Evolutionary conservation across 30 jellyfish, hydroid and myxozoan species (phyloP).

Genomic region (Turritopsis rubra): DNA sequence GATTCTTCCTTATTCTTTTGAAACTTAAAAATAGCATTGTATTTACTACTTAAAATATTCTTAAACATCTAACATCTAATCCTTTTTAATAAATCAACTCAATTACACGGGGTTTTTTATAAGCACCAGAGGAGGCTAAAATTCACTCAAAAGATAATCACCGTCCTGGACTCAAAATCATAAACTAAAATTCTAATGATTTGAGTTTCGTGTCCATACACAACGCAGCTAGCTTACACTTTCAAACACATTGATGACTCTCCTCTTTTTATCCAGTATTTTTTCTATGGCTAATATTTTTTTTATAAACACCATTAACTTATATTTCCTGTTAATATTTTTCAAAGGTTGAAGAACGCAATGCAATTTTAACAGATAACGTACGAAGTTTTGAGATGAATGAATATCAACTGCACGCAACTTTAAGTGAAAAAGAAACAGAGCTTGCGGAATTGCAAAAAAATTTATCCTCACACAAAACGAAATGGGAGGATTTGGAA

Average conservation of each 20-base stretch:
- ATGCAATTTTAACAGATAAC: not conserved
- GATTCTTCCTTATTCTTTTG: not conserved
- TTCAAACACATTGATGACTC: too few relatives aligned
- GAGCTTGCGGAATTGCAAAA: slow-evolving; percentile 44
- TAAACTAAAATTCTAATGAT: too few relatives aligned
- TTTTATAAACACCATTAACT: not conserved
- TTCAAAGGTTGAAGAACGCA: not conserved
- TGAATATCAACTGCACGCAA: slow-evolving; percentile 35
- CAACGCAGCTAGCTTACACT: too few relatives aligned
- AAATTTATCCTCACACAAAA: slow-evolving; percentile 47
- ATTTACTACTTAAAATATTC: not conserved
- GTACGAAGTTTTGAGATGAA: not conserved
- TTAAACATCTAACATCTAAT: not conserved
- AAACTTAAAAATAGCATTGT: not conserved
- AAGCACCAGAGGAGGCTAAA: too few relatives aligned
- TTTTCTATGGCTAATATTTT: too few relatives aligned
- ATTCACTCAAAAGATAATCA: too few relatives aligned
- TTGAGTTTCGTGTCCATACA: too few relatives aligned
- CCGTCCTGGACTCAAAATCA: too few relatives aligned
- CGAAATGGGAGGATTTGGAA: slow-evolving; percentile 65
- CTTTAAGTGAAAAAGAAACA: slow-evolving; percentile 51
- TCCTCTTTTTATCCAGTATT: too few relatives aligned
- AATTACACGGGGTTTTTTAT: too few relatives aligned
- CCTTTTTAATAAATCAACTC: too few relatives aligned
- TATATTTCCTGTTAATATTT: not conserved